Conservation (phyloP, 37 sponge, comb jelly and placozoan genomes). For the Crambe crambe region DNA sequence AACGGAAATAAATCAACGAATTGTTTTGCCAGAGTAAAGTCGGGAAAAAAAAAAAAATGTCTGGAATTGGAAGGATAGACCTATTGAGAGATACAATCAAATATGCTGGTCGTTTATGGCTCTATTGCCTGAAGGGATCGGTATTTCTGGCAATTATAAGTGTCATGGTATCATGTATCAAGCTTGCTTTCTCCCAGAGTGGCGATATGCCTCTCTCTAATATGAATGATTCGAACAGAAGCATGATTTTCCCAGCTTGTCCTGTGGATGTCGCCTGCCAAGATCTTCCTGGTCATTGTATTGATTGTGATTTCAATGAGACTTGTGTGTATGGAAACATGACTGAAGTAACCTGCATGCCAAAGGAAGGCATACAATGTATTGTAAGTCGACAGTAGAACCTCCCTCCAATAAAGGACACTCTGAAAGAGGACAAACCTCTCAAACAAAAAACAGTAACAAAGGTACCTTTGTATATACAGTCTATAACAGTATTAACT, state of each 20-base stretch:
- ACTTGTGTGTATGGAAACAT: constrained; percentile 28
- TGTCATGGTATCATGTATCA: background rate
- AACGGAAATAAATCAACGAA: too few species aligned
- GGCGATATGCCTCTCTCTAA: background rate
- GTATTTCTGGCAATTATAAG: constrained; percentile 3
- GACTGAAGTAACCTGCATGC: constrained; percentile 24
- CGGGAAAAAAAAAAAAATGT: too few species aligned
- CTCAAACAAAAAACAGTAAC: too few species aligned
- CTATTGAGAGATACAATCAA: background rate
- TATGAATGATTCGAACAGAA: background rate
- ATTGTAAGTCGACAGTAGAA: constrained; percentile 17
- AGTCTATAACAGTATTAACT: background rate
- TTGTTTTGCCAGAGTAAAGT: too few species aligned
- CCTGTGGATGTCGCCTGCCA: constrained; percentile 15
- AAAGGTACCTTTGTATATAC: too few species aligned
- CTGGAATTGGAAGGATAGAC: too few species aligned
- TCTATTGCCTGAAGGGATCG: background rate
- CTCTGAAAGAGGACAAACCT: too few species aligned
- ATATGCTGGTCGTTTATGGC: background rate
- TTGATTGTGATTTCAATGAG: constrained; percentile 26
- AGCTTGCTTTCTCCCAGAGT: constrained; percentile 1
- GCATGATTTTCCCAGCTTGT: background rate
- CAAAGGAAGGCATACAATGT: constrained; percentile 19
- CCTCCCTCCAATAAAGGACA: too few species aligned
- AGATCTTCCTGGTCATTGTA: constrained; percentile 23